Evolutionary conservation across 2,113 vertebrate genomes (phyloP), one percentile per base, ranked within the genome.

Genomic region (Trachemys scripta): DNA sequence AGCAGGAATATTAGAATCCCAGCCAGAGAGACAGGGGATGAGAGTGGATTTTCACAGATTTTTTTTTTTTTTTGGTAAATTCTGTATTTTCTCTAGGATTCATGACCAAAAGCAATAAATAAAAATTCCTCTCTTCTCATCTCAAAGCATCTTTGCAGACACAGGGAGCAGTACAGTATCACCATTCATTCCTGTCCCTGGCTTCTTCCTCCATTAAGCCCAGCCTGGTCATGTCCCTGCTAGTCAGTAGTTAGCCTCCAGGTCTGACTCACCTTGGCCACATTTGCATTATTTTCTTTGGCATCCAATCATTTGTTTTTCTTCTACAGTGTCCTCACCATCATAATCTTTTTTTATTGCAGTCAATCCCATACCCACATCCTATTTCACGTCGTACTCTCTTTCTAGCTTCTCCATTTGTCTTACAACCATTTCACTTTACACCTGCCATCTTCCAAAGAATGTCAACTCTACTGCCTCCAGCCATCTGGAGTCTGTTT

Each of bases 1-100:
- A 62, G 31, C 1, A 76, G 12, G 16, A 50, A n/a, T 50, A 35
- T 9, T 0, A 1, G 25, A 80, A 78, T 29, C 56, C 4, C 0
- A 2, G 54, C 62, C 49, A 65, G 25, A 94, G 16, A 59, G 38
- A 88, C 62, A 29, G 13, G 54, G 5, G 56, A 65, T 9, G 54
- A 10, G 0, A 3, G n/a, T 35, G 35, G 50, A 14, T 80, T 80
- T 76, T 80, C 49, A 83, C 45, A 83, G 38, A 91, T 1, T 7
- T 24, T 56, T 57, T 0, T 0, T 0, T 4, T 0, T 45, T 45
- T 57, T 31, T 0, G 47, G 11, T 13, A 75, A 76, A 5, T 31
- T 82, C 80, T 11, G 78, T 19, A 1, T 11, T 20, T 22, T 5
- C 10, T 3, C 81, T 27, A 50, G 38, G 22, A 25, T 38, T 69